Evolutionary conservation across 2,888 invertebrate species (phyloP).

Genomic region (Synergus laeviventris): DNA sequence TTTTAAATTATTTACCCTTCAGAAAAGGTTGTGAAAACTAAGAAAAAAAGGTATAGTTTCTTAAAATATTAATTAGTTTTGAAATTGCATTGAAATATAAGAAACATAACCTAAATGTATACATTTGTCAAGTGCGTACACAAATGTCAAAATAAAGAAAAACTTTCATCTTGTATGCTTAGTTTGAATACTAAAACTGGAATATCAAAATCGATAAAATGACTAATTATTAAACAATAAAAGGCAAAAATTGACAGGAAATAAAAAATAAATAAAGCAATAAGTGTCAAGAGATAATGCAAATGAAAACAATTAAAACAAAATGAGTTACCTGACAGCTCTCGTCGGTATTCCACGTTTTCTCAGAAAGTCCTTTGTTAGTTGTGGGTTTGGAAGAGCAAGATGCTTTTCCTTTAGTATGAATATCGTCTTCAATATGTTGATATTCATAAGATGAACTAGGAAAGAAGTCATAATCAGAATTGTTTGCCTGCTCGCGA

Average conservation of each 20-base stretch:
- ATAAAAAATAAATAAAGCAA: neutral
- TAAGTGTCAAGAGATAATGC: neutral
- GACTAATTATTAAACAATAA: neutral
- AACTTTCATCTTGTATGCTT: neutral
- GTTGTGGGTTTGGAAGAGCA: neutral
- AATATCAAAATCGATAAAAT: neutral
- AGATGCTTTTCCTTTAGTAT: neutral
- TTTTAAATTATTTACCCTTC: too few species aligned
- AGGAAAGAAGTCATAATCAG: slow-evolving; percentile 1
- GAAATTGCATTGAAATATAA: too few species aligned
- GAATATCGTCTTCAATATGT: neutral
- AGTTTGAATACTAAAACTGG: neutral
- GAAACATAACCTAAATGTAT: too few species aligned
- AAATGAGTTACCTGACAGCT: slow-evolving; percentile 30
- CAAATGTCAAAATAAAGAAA: neutral
- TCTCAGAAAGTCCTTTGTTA: slow-evolving; percentile 13
- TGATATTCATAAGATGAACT: slow-evolving; percentile 7
- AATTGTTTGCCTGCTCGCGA: neutral
- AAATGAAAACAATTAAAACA: slow-evolving; percentile 36
- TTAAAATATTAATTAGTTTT: too few species aligned
- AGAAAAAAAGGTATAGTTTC: too few species aligned
- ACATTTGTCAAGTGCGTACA: neutral
- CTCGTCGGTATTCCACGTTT: slow-evolving; percentile 32
- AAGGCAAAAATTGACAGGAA: neutral
- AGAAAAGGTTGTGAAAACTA: too few species aligned